Base-by-base conservation (phyloP, 2,888 invertebrate species). In the Dicranocentrus wangi region DNA sequence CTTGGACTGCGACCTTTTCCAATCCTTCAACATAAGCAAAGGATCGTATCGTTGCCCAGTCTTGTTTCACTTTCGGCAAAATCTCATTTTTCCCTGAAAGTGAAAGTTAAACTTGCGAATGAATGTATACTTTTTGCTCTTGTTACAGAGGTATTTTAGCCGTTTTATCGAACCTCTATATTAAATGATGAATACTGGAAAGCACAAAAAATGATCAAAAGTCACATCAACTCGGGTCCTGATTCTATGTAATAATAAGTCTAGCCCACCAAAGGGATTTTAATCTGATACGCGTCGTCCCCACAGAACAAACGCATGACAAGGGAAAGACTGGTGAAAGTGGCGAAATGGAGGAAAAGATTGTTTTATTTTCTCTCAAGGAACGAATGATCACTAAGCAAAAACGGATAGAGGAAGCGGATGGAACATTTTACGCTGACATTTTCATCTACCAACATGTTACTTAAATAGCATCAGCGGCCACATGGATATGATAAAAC, bases 251-350 rank as follows among this genome's bases (percentile, higher is more conserved):
- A 17, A 19, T 32, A 7, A 42, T 42, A 39, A 39, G 17, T n/a
- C 8, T 42, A 39, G 42, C 63, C 63, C 32, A 21, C 19, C n/a
- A n/a, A n/a, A n/a, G 39, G 39, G 63, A 63, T 19, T 63, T 63
- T 1, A 63, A 42, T 65, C 65, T 23, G 25, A 65, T 25, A 43
- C 43, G 23, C 43, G 23, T 51, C 23, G 23, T 42, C 65, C 65
- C 42, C 27, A 8, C 19, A 23, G 65, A 65, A n/a, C 21, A n/a
- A 25, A 39, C 23, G 32, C 32, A 32, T 32, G 32, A 32, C 32
- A 32, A 7, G 32, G 32, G 32, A 32, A 7, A 51, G 19, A 51
- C n/a, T n/a, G 43, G 13, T 43, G 43, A 51, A 17, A 8, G 51
- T 17, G n/a, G 19, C 8, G 19, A 7, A 51, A 51, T 51, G 19